These are phyloP conservation scores for Pyrgilauda ruficollis DNA, from an alignment of 2,113 vertebrate species.

Conservation along the genomic window DNA sequence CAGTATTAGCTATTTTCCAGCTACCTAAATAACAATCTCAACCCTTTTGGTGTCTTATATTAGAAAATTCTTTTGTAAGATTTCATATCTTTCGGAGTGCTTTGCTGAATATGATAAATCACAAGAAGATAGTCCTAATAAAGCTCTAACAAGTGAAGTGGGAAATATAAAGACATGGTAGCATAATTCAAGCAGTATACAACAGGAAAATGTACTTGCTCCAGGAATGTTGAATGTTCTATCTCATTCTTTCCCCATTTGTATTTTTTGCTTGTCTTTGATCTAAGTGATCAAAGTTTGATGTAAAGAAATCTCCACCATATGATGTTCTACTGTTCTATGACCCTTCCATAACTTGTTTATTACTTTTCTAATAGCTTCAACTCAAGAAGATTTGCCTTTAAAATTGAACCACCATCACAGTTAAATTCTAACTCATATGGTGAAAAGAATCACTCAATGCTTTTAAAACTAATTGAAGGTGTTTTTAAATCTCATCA, in stretches of 20 bases:
- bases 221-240: background rate
- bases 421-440: background rate
- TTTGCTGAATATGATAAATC: background rate
- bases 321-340: background rate
- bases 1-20: background rate
- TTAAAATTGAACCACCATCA: background rate
- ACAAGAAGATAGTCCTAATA: background rate
- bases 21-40: background rate
- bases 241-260: background rate
- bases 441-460: background rate
- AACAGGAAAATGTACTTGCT: background rate
- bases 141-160: background rate
- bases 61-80: background rate
- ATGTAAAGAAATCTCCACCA: background rate
- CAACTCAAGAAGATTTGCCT: background rate
- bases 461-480: background rate
- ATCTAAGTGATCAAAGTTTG: background rate
- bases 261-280: background rate
- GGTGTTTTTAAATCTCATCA: background rate
- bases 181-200: background rate
- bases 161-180: background rate
- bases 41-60: background rate
- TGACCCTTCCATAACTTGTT: background rate
- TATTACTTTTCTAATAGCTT: background rate
- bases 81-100: background rate